A percentile compares a stretch with the other conserved stretches of the same genome.
These are phyloP conservation scores for Xestobium rufovillosum DNA, from an alignment of 2,888 invertebrate species.

Conservation along the genomic window DNA sequence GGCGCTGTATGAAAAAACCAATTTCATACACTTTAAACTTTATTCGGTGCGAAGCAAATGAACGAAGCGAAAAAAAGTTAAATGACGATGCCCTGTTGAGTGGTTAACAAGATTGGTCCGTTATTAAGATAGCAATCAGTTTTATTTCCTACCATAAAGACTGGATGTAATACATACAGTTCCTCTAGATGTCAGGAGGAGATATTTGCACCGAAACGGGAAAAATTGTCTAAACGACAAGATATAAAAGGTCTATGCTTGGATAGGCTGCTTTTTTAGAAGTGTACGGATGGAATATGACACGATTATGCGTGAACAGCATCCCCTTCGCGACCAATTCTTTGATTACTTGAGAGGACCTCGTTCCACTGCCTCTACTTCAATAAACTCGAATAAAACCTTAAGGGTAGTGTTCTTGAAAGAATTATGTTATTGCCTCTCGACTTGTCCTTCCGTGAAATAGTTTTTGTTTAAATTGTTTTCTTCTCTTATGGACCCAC, in stretches of 20 bases:
- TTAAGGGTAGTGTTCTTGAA: too few relatives aligned
- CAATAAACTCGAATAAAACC: slow-evolving; percentile 35
- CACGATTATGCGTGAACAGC: slow-evolving; percentile 39
- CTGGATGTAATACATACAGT: slow-evolving; percentile 40
- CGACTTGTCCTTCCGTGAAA: too few relatives aligned
- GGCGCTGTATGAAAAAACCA: too few relatives aligned
- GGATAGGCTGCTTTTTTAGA: slow-evolving; percentile 15
- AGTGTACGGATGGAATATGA: slow-evolving; percentile 37
- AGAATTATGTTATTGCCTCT: too few relatives aligned
- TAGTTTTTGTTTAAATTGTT: too few relatives aligned
- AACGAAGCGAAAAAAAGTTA: slow-evolving; percentile 31
- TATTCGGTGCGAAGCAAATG: slow-evolving; percentile 22
- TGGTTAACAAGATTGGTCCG: slow-evolving; percentile 45
- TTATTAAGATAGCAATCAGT: slow-evolving; percentile 45
- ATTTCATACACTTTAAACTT: slow-evolving; percentile 12
- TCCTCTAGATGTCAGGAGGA: slow-evolving; percentile 33
- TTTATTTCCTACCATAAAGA: slow-evolving; percentile 44
- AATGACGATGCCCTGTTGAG: slow-evolving; percentile 40
- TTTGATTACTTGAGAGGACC: slow-evolving; percentile 40
- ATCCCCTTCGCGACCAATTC: slow-evolving; percentile 36
- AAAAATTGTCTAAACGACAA: slow-evolving; percentile 30
- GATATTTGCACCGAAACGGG: slow-evolving; percentile 15
- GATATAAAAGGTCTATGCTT: slow-evolving; percentile 31
- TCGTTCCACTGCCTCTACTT: slow-evolving; percentile 32
- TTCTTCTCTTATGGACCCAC: too few relatives aligned